phyloP scores from a whole-genome alignment of 2,888 invertebrate species.

The Caenorhabditis sulstoni region DNA sequence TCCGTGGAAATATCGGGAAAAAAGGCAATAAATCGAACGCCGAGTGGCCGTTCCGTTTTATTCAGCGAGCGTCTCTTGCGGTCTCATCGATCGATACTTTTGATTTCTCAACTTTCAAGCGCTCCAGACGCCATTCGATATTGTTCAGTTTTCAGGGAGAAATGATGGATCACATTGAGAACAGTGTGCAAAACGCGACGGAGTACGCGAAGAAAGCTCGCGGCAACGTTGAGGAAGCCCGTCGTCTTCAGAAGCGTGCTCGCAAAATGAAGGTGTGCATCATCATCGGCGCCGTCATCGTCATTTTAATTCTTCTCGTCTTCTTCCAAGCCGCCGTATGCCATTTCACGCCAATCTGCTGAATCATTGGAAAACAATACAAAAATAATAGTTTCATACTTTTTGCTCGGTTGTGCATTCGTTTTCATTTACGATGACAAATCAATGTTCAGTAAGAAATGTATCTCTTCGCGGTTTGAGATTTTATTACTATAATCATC shows the following conservation, averaged over 20 bases:
- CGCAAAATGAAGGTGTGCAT: constrained; percentile 65
- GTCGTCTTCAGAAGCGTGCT: constrained; percentile 59
- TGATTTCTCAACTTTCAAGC: too few species aligned
- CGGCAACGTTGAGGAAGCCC: constrained; percentile 63
- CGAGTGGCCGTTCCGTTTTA: not conserved
- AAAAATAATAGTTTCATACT: not conserved
- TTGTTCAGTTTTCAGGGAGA: constrained; percentile 66
- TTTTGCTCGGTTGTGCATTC: not conserved
- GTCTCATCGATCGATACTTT: too few species aligned
- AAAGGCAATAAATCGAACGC: too few species aligned
- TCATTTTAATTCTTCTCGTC: constrained; percentile 53
- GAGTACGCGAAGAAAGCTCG: constrained; percentile 65
- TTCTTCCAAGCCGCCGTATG: constrained; percentile 63
- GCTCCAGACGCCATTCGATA: too few species aligned
- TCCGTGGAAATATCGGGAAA: not conserved
- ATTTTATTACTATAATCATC: constrained; percentile 26
- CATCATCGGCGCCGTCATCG: constrained; percentile 49
- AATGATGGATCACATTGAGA: constrained; percentile 64
- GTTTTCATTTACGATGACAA: not conserved
- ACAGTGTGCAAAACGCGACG: constrained; percentile 58
- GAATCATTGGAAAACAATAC: constrained; percentile 1
- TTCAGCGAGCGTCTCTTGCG: not conserved
- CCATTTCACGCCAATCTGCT: constrained; percentile 67
- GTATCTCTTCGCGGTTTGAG: not conserved
- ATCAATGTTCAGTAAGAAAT: not conserved